Base-by-base conservation (phyloP, 1,140 invertebrate species). In the Neoseiulus cucumeris region DNA sequence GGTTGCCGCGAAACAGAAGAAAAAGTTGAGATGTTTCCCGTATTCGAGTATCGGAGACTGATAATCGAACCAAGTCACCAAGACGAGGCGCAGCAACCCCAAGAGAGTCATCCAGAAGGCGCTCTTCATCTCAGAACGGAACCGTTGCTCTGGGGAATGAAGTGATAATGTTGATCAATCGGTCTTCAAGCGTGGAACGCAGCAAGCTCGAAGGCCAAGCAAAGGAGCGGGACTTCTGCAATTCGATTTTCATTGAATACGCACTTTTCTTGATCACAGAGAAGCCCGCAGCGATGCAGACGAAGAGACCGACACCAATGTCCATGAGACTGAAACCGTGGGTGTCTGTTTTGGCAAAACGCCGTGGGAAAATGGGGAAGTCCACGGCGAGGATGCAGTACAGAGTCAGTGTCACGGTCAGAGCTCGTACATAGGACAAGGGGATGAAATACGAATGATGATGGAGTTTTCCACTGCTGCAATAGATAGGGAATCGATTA, bases 11-110 rank as follows among this genome's bases (percentile, higher is more conserved):
- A 97, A 74, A 1, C 90, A 95, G 66, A 94, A 84, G 73, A 96
- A 97, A 74, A 97, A 97, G 75, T 98, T 98, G 89, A 92, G 94
- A 76, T 96, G 91, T 5, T 86, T 79, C 2, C 93, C 94, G 79
- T 97, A 98, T 73, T 97, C 94, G 6, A 83, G 82, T 0, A 88
- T 80, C 75, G 91, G 86, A 72, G 87, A 83, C 65, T 90, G 85
- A 75, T 97, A 97, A 66, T 87, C 80, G 2, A 71, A 67, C 55
- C 72, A 69, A 72, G 77, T 78, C 2, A 81, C 73, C 22, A 74
- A 67, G 1, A 79, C 18, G 6, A 80, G 65, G 71, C 92, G 79
- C 0, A 77, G 73, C 2, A 87, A 66, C 5, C 91, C 93, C 12
- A 97, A 65, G 0, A 76, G 25, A 33, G 9, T 14, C 51, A 59